Evolutionary conservation across 1,140 invertebrate genomes (phyloP).

Genomic region (Drosophila varians): DNA sequence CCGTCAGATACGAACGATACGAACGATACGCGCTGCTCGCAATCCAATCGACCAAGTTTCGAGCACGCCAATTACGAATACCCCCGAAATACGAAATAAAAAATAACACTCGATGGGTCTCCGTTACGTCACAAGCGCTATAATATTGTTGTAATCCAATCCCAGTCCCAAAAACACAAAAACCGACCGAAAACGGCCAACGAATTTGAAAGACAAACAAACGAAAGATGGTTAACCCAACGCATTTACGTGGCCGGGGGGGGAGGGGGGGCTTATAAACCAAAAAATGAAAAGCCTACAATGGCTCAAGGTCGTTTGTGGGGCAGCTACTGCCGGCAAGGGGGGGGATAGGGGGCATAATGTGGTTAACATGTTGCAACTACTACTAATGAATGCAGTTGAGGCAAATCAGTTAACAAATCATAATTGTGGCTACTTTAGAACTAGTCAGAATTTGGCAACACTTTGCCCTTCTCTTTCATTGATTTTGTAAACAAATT

Average conservation of each 20-base stretch:
- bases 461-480: not conserved
- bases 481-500: not conserved
- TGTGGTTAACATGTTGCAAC: slow-evolving; percentile 7
- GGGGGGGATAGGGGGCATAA: not conserved
- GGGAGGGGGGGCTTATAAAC: too few species aligned
- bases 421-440: not conserved
- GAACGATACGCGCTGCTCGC: not conserved
- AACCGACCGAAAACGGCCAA: slow-evolving; percentile 23
- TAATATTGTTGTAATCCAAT: slow-evolving; percentile 39
- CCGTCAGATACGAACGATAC: slow-evolving; percentile 15
- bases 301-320: slow-evolving; percentile 56
- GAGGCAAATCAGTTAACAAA: slow-evolving; percentile 14
- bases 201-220: slow-evolving; percentile 53
- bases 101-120: slow-evolving; percentile 19
- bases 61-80: slow-evolving; percentile 71
- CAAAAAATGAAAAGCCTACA: slow-evolving; percentile 19
- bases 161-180: not conserved
- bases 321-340: not conserved
- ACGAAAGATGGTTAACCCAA: slow-evolving; percentile 21
- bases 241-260: slow-evolving; percentile 50
- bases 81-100: slow-evolving; percentile 20
- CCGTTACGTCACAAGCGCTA: slow-evolving; percentile 32
- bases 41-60: slow-evolving; percentile 62
- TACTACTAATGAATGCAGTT: not conserved
- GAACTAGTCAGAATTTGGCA: not conserved